Conservation (phyloP, 2,113 vertebrate genomes). For the Caranx ignobilis region DNA sequence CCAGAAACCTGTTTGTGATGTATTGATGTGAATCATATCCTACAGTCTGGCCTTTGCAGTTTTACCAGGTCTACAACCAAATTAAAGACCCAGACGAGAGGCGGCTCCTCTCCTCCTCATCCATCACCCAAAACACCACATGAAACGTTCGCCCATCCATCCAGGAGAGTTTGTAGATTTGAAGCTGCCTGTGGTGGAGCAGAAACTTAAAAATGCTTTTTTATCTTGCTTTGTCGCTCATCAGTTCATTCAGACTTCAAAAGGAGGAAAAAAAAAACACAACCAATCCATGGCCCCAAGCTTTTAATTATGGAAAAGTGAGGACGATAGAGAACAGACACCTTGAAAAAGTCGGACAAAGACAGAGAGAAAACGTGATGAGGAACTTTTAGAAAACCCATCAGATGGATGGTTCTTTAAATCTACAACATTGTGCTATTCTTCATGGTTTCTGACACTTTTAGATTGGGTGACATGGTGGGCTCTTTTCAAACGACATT, state of each 20-base stretch:
- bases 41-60: not conserved
- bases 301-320: not conserved
- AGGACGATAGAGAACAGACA: not conserved
- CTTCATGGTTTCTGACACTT: constrained; percentile 21
- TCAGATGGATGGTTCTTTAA: constrained; percentile 1
- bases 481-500: constrained; percentile 44
- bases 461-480: constrained; percentile 11
- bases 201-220: not conserved
- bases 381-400: not conserved
- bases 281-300: not conserved
- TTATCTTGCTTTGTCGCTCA: not conserved
- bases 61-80: too few relatives aligned
- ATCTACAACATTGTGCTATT: constrained; percentile 13
- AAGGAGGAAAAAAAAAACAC: not conserved
- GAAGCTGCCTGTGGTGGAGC: not conserved
- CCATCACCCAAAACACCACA: too few relatives aligned
- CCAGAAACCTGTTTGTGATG: too few relatives aligned
- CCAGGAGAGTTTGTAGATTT: too few relatives aligned
- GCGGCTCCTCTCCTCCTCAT: too few relatives aligned
- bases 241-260: not conserved
- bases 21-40: not conserved
- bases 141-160: too few relatives aligned
- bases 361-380: not conserved
- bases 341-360: not conserved
- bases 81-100: too few relatives aligned